phyloP scores from a whole-genome alignment of 2,797 vertebrate species.

The Odontamblyopus lacepedii region DNA sequence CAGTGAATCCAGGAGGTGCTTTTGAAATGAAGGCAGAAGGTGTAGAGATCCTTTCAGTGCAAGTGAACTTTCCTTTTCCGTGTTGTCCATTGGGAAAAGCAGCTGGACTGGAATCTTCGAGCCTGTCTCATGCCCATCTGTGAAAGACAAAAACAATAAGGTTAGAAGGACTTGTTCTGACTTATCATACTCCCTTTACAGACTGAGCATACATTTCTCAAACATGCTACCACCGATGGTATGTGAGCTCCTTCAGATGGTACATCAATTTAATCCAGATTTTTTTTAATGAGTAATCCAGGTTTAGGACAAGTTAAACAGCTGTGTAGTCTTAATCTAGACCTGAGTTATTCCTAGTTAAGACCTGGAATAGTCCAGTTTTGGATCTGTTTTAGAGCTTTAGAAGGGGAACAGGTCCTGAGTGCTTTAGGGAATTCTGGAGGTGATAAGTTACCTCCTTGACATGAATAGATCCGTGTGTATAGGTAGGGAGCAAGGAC shows the following conservation, averaged over 20 bases:
- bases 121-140: constrained; percentile 58
- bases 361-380: too few species aligned
- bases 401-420: neutral
- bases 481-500: neutral
- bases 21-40: constrained; percentile 50
- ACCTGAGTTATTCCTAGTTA: too few species aligned
- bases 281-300: too few species aligned
- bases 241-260: too few species aligned
- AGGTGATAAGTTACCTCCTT: neutral
- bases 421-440: neutral
- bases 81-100: constrained; percentile 65
- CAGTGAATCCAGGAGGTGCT: constrained; percentile 37
- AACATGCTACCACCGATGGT: too few species aligned
- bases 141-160: constrained; percentile 51
- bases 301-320: too few species aligned
- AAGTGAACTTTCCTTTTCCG: constrained; percentile 64
- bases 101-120: constrained; percentile 50
- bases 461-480: too few species aligned
- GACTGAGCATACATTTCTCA: neutral
- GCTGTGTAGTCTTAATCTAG: too few species aligned
- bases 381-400: too few species aligned
- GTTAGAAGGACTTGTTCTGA: constrained; percentile 30
- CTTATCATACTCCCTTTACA: neutral
- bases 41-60: constrained; percentile 45
- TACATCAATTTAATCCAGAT: too few species aligned